Evolutionary conservation across 2,797 vertebrate genomes (phyloP), one percentile per base, ranked within the genome.

Genomic region (Eulemur rubriventer): DNA sequence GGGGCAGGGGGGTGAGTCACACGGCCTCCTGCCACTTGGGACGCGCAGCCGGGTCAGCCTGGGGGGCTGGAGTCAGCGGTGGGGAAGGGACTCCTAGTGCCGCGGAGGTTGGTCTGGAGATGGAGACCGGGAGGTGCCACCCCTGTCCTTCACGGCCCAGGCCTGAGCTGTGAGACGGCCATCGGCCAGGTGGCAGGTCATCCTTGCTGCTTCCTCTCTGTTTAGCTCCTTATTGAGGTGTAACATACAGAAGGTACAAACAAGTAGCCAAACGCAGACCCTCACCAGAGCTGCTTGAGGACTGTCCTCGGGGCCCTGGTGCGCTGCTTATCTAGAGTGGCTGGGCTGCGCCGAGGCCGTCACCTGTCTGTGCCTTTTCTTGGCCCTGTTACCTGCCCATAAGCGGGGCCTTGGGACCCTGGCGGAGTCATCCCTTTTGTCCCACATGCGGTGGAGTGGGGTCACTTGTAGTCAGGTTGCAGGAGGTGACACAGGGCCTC

Each of bases 191-290:
- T 17, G 7, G 46, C n/a, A 38, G 30, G 41, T 3, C 4, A 20
- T 48, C 8, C 6, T 59, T 3, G 46, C 18, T 50, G 30, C 24
- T 48, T 48, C 5, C 1, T n/a, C 33, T 35, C 16, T 4, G 6
- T 13, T 43, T 16, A 43, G 13, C 35, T 24, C 3, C 24, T 46
- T 70, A 13, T 5, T 16, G 28, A 70, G 12, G 13, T 41, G 1
- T 41, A 13, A 4, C 0, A 1, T 18, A 0, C 12, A 28, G 59
- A n/a, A 18, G 35, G n/a, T 35, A 6, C 8, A 12, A 22, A 14
- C 35, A 1, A 41, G 14, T n/a, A 63, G 59, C 59, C 55, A 26
- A 20, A 1, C 48, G 22, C 72, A 9, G 22, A 83, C 6, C 73
- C 17, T 50, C 46, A 35, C 75, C 22, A 14, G 10, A 57, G 63